Conservation (phyloP, 2,797 vertebrate species). For the Hoplostethus mediterraneus region DNA sequence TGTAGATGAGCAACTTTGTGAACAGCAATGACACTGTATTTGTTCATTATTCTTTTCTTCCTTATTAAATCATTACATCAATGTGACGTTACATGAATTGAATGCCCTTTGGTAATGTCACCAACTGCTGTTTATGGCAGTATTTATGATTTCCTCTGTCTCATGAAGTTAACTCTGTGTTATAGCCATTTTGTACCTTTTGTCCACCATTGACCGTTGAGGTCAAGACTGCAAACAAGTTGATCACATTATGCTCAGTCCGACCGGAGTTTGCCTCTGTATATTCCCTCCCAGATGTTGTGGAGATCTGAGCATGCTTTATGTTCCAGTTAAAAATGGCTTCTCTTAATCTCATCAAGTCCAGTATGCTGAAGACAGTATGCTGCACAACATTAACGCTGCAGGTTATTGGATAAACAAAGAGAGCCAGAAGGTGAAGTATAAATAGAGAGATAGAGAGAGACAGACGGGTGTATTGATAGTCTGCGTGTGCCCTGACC, state of each 20-base stretch:
- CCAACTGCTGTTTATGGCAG: too few species aligned
- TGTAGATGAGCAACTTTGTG: not conserved
- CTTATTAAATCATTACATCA: too few species aligned
- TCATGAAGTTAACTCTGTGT: too few species aligned
- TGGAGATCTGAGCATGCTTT: conserved; percentile 44
- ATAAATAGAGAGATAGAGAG: not conserved
- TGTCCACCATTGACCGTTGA: conserved; percentile 10
- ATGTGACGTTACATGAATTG: too few species aligned
- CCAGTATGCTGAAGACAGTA: conserved; percentile 6
- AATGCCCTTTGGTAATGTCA: too few species aligned
- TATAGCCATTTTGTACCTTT: not conserved
- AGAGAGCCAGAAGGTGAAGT: not conserved
- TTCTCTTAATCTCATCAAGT: conserved; percentile 53
- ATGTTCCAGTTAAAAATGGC: conserved; percentile 56
- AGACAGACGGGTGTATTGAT: not conserved
- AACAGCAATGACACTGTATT: too few species aligned
- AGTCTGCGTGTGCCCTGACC: not conserved
- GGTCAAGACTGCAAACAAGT: conserved; percentile 31
- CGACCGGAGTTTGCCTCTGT: conserved; percentile 23
- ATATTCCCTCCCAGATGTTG: conserved; percentile 31
- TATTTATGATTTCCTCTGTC: too few species aligned
- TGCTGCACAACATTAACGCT: conserved; percentile 33
- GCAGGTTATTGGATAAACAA: conserved; percentile 26
- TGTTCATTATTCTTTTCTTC: too few species aligned
- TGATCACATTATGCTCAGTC: conserved; percentile 43